These are phyloP conservation scores for Rhegmatorhina hoffmannsi DNA, from an alignment of 2,113 vertebrate species.

Conservation along the genomic window DNA sequence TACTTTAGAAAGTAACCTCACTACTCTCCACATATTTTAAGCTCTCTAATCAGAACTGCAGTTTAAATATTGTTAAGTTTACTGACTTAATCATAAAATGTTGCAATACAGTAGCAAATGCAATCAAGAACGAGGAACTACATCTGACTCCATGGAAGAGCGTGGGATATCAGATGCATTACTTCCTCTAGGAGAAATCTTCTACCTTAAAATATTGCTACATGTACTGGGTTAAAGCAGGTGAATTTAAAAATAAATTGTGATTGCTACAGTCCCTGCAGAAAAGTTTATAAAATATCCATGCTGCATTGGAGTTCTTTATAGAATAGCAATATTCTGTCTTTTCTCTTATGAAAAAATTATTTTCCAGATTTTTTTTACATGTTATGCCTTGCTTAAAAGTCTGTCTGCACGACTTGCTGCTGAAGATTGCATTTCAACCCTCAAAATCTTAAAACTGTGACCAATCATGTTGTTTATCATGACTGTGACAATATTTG, in stretches of 20 bases:
- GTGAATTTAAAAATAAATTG: background rate
- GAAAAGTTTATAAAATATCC: background rate
- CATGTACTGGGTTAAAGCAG: background rate
- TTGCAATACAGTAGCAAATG: slow-evolving; percentile 37
- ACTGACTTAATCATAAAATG: slow-evolving; percentile 59
- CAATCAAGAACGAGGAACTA: slow-evolving; percentile 38
- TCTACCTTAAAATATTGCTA: background rate
- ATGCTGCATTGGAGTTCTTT: background rate
- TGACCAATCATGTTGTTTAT: slow-evolving; percentile 6
- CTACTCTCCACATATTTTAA: background rate
- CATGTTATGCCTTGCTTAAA: background rate
- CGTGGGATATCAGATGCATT: background rate
- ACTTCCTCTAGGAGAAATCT: background rate
- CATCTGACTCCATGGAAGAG: background rate
- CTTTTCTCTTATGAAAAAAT: background rate
- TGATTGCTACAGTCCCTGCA: background rate
- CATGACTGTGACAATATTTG: background rate
- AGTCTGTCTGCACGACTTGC: background rate
- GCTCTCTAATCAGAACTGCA: slow-evolving; percentile 36
- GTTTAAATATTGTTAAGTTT: slow-evolving; percentile 53
- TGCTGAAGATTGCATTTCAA: background rate
- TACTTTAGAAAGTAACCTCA: slow-evolving; percentile 5
- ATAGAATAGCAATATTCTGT: background rate
- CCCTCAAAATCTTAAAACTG: background rate
- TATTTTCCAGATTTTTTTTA: background rate